Percentiles rank a stretch among this genome's conserved stretches.
Conservation (phyloP, 2,888 invertebrate species). For the Pelosia muscerda region DNA sequence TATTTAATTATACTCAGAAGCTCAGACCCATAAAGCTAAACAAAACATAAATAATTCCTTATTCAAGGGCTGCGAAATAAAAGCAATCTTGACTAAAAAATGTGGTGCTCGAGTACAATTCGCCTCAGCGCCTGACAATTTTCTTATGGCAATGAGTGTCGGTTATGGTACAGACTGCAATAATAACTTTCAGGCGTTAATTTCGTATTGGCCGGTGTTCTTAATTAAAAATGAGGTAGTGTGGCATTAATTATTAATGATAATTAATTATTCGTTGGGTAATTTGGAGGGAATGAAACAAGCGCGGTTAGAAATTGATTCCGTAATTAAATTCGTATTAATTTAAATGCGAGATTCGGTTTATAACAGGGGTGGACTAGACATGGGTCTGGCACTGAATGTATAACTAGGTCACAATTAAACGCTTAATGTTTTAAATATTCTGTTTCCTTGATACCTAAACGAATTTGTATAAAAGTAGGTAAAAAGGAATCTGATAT, state of each 20-base stretch:
- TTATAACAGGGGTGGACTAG: neutral
- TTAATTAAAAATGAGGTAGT: constrained; percentile 18
- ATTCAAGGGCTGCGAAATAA: constrained; percentile 15
- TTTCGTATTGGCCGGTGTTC: constrained; percentile 20
- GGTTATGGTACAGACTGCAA: constrained; percentile 25
- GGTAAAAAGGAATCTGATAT: too few species aligned
- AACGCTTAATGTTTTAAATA: too few species aligned
- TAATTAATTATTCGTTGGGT: constrained; percentile 11
- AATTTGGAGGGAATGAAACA: constrained; percentile 5
- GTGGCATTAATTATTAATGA: constrained; percentile 12
- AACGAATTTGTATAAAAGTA: too few species aligned
- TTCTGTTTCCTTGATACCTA: too few species aligned
- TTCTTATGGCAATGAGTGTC: constrained; percentile 43
- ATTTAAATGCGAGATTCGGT: neutral
- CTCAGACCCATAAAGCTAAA: constrained; percentile 15
- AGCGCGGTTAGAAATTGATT: neutral
- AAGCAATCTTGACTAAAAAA: constrained; percentile 24
- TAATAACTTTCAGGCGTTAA: constrained; percentile 40
- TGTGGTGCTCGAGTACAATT: constrained; percentile 19
- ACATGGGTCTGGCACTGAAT: too few species aligned
- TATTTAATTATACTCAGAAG: constrained; percentile 1
- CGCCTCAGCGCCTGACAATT: constrained; percentile 40
- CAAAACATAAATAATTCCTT: constrained; percentile 24
- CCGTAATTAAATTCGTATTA: neutral
- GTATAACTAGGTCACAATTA: too few species aligned